These are phyloP conservation scores for Austrolebias charrua DNA, from an alignment of 2,797 vertebrate genomes.

Conservation along the genomic window DNA sequence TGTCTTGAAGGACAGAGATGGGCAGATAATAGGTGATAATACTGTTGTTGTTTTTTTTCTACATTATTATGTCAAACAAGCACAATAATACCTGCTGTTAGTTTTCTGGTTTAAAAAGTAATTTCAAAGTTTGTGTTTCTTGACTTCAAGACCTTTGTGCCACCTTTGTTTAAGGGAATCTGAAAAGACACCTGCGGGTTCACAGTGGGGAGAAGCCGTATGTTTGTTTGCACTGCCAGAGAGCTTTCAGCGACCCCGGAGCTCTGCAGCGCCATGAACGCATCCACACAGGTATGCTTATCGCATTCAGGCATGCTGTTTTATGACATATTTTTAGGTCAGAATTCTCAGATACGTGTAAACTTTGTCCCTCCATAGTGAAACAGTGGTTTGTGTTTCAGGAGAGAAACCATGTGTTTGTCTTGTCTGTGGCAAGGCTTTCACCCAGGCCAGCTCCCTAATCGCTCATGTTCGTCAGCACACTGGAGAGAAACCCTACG, in stretches of 20 bases:
- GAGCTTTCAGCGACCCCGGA: constrained; percentile 94
- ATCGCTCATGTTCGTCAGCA: constrained; percentile 97
- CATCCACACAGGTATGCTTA: constrained; percentile 90
- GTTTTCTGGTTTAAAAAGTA: not conserved
- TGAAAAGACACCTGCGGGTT: constrained; percentile 94
- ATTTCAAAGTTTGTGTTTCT: not conserved
- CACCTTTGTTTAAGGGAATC: constrained; percentile 82
- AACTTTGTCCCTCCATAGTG: not conserved
- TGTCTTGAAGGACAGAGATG: too few species aligned
- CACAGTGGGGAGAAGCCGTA: constrained; percentile 98
- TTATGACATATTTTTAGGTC: not conserved
- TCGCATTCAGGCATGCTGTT: not conserved
- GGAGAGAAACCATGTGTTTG: constrained; percentile 98
- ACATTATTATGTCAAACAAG: not conserved
- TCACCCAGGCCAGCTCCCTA: constrained; percentile 97
- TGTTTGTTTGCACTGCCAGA: constrained; percentile 91
- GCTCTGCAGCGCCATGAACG: constrained; percentile 95
- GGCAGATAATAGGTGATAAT: too few species aligned
- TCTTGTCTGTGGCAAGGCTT: constrained; percentile 92
- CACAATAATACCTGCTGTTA: not conserved
- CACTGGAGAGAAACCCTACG: constrained; percentile 97
- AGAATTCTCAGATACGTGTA: not conserved
- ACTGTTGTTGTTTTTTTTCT: too few species aligned
- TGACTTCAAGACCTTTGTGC: constrained; percentile 1
- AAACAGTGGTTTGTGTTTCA: constrained; percentile 56